Evolutionary conservation across 92 coral and sea anemone genomes (phyloP), one percentile per base, ranked within the genome.

Genomic region (Bergia sp.): DNA sequence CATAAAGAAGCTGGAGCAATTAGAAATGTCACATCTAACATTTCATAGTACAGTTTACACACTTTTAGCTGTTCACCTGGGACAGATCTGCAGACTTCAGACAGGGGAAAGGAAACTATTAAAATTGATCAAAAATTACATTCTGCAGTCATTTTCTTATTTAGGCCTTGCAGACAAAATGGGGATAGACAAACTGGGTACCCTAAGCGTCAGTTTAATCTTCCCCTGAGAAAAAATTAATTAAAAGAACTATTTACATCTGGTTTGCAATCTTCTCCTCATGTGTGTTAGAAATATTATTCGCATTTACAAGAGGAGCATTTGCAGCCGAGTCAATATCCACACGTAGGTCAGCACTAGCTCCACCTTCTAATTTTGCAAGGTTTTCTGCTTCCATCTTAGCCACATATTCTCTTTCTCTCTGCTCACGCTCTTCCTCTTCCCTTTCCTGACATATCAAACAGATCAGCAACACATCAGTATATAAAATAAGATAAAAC

Each of bases 291-390:
- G 39, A 15, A 29, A 37, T 23, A 8, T 50, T 36, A 72, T 71
- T 84, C 29, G 67, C 79, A 53, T 85, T 8, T 18, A 61, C 65
- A 13, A 65, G 77, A 47, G 86, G 89, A 49, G 23, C 76, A 58
- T 16, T 64, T 40, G 50, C 7, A 23, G 29, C 45, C 45, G 78
- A 73, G 43, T 69, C 87, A 72, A 84, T 84, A 16, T 84, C 61
- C 64, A 84, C 87, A 11, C 65, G 65, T 20, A 84, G 12, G 39
- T 86, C 94, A 75, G 91, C 64, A 50, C 87, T 77, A 39, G 67
- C 92, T 11, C 99, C 99, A 69, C 98, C 99, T 85, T 97, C 99
- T 41, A 97, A 91, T 53, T 91, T 92, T 47, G 96, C 95, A 86
- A 97, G 88, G 49, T 95, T 93, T 82, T 96, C 98, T 50, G 98